Evolutionary conservation across 2,888 invertebrate genomes (phyloP), one percentile per base, ranked within the genome.

Genomic region (Pogonocherus hispidulus): DNA sequence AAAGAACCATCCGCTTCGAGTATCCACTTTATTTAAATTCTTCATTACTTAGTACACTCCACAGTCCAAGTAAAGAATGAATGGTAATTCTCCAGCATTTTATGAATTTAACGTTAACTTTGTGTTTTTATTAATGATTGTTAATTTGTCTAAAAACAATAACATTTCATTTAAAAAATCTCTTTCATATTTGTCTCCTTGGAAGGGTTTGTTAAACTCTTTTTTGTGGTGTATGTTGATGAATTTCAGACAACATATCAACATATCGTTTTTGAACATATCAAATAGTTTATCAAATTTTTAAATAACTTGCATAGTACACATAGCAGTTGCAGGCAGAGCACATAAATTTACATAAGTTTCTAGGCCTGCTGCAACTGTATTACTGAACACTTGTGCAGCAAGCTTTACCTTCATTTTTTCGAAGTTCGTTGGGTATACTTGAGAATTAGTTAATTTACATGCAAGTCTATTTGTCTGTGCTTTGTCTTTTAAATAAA

Each of bases 241-340:
- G 49, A 49, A 49, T 49, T 49, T 20, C n/a, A n/a, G n/a, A n/a
- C n/a, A n/a, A n/a, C n/a, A n/a, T n/a, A n/a, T n/a, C n/a, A n/a
- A n/a, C n/a, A n/a, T n/a, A n/a, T n/a, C n/a, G n/a, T n/a, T n/a
- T n/a, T n/a, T n/a, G n/a, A 49, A 11, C 6, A 49, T 19, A 20
- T 49, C 22, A 20, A 49, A 49, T 18, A 49, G 20, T 49, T 49
- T 49, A 49, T 49, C 20, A 19, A 49, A 49, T 49, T 20, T 49
- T 3, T 19, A 49, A 19, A 49, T 20, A 20, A 6, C 9, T 19
- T 19, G 0, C 11, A 18, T 20, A 20, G 49, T 49, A 20, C 20
- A 8, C 49, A 49, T 49, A 49, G 49, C 49, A 6, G 19, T 19
- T 1, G 20, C 0, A 6, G 49, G 49, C 11, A 49, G 18, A 20